Evolutionary conservation across 53 echinoderm and acorn worm genomes (phyloP), one percentile per base, ranked within the genome.

Genomic region (Antedon mediterranea): DNA sequence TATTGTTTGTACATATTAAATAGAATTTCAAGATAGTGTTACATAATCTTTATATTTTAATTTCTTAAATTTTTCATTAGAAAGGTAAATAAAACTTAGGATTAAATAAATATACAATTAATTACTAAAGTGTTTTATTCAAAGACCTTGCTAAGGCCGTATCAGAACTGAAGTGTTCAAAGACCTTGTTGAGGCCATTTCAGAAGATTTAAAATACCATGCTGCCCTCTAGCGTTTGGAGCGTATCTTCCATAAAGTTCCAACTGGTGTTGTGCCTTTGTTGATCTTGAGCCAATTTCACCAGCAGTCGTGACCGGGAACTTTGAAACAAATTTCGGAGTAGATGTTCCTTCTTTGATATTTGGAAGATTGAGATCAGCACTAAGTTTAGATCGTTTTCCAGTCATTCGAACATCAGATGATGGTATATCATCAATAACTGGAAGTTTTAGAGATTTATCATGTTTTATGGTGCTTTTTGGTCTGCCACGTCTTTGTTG

Each of bases 181-280:
- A 98, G 83, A 31, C 98, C 88, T 72, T 93, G 88, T 32, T 81
- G 79, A 33, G 98, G 92, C 98, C 98, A 98, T 72, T 93, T 86
- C 30, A 98, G 81, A n/a, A 84, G 75, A 73, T 98, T 98, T 78
- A 92, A 72, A 73, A 98, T 98, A 15, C 98, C 86, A 26, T 92
- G 85, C 37, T 90, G 85, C 29, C 92, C 90, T 74, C 90, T 74
- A 15, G 92, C 89, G 79, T 98, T 98, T 31, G 97, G 92, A 7
- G 92, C 91, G 30, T 92, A 92, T 29, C 88, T 83, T 11, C 98
- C 98, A 75, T 93, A 98, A 0, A 78, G 78, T 78, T 93, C 98
- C 30, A 93, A 80, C 28, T 82, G 86, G 78, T 85, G 82, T 11
- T 71, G 81, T 33, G 80, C 77, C 15, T 57, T 71, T 0, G 84